Base-by-base conservation (phyloP, 2,888 invertebrate genomes). In the Plutella xylostella region DNA sequence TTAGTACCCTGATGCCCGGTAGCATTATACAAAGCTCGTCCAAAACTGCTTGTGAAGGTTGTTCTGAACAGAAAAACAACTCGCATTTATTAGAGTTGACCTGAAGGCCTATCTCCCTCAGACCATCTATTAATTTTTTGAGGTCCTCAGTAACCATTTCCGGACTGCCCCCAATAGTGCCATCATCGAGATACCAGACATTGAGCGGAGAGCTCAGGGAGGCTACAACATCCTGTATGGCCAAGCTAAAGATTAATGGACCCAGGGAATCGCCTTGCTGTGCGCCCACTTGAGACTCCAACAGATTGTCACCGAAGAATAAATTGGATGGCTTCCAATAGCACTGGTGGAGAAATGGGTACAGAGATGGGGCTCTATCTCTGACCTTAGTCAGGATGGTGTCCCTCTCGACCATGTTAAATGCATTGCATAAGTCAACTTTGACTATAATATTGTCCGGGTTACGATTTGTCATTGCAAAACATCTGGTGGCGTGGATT, bases 171-270 rank as follows among this genome's bases (percentile, higher is more conserved):
- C 38, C 38, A 21, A 39, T 18, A 15, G 38, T 39, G 2, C 38
- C 38, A n/a, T 39, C 38, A 14, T 39, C 38, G 3, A 39, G 14
- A 21, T 39, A 39, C 38, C 38, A 39, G n/a, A 39, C 9, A n/a
- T 39, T 21, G 21, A 39, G 21, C n/a, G 14, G 14, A 4, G 38
- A 39, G 7, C 11, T 21, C 7, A 39, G n/a, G 15, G 11, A 4
- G n/a, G n/a, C n/a, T n/a, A n/a, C n/a, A 6, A 4, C 7, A 39
- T 14, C 17, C 11, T 35, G 38, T 17, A 17, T 14, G 34, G 17
- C n/a, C n/a, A 34, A 17, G 3, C 34, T 34, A 15, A 34, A 34
- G 9, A 34, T 17, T 17, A 7, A 3, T 15, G 34, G 34, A n/a
- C 34, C 14, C 9, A 21, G 21, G 6, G 38, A 22, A 22, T 39